Evolutionary conservation across 1,140 invertebrate genomes (phyloP).

Genomic region (Liolophura sinensis): DNA sequence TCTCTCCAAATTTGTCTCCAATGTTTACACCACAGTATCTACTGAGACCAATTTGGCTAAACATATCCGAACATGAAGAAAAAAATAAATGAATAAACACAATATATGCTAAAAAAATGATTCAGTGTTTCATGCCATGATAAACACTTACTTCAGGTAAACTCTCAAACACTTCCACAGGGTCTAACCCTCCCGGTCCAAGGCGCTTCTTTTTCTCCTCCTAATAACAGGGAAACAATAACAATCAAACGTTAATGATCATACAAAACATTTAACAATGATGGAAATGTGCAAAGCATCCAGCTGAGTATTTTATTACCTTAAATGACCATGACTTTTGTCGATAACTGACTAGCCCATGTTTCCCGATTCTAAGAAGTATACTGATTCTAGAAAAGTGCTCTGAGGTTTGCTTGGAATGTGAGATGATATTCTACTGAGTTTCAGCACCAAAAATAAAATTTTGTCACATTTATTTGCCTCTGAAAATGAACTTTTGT

Average conservation of each 20-base stretch:
- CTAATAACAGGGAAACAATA: slow-evolving; percentile 34
- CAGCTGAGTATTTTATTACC: no score
- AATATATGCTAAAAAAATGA: slow-evolving; percentile 4
- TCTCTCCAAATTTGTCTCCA: no score
- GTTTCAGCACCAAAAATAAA: no score
- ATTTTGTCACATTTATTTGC: no score
- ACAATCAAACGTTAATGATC: neutral
- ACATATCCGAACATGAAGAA: neutral
- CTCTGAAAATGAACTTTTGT: no score
- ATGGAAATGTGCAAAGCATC: neutral
- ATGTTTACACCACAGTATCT: neutral
- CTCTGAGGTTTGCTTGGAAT: no score
- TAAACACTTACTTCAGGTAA: slow-evolving; percentile 77
- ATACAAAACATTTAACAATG: neutral
- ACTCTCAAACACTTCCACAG: slow-evolving; percentile 93
- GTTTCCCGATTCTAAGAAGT: no score
- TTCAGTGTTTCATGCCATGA: slow-evolving; percentile 1
- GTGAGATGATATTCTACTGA: no score
- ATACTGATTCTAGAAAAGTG: no score
- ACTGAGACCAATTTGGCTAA: neutral
- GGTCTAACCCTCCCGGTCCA: slow-evolving; percentile 96
- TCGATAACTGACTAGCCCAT: no score
- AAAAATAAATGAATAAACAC: neutral
- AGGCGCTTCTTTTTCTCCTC: slow-evolving; percentile 86
- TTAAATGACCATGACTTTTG: no score